Conservation (phyloP, 2,888 invertebrate genomes). For the Leuctra nigra region DNA sequence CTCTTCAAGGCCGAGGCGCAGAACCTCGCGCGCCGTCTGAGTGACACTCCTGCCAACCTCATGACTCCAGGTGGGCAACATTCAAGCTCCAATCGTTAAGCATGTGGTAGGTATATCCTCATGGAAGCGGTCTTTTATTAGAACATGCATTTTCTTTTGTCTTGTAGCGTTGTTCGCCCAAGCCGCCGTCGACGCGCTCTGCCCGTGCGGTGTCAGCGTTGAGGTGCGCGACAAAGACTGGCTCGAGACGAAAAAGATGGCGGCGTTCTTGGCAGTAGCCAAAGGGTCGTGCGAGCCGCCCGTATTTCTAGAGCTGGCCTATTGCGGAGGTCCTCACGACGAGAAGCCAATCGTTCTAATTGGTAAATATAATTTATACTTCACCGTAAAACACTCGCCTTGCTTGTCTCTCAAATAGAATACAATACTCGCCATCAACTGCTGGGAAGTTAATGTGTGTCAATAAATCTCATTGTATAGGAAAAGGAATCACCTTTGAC, state of each 20-base stretch:
- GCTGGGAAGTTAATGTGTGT: too few species aligned
- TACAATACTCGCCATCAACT: too few species aligned
- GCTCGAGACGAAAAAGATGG: conserved; percentile 58
- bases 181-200: conserved; percentile 32
- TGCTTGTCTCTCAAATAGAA: too few species aligned
- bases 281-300: conserved; percentile 60
- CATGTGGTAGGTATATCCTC: too few species aligned
- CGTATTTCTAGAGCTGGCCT: conserved; percentile 55
- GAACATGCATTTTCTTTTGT: too few species aligned
- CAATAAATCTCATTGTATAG: too few species aligned
- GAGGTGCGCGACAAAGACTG: conserved; percentile 51
- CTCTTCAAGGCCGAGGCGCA: conserved; percentile 40
- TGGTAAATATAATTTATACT: too few species aligned
- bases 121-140: too few species aligned
- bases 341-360: conserved; percentile 55
- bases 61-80: too few species aligned
- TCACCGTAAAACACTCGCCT: too few species aligned
- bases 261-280: conserved; percentile 58
- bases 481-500: conserved; percentile 57
- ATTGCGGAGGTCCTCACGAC: conserved; percentile 44
- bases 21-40: conserved; percentile 43
- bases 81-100: too few species aligned
- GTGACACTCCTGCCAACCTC: conserved; percentile 45
- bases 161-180: too few species aligned
- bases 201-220: conserved; percentile 32